Evolutionary conservation across 2,113 vertebrate species (phyloP), one percentile per base, ranked within the genome.

Genomic region (Girardinichthys multiradiatus): DNA sequence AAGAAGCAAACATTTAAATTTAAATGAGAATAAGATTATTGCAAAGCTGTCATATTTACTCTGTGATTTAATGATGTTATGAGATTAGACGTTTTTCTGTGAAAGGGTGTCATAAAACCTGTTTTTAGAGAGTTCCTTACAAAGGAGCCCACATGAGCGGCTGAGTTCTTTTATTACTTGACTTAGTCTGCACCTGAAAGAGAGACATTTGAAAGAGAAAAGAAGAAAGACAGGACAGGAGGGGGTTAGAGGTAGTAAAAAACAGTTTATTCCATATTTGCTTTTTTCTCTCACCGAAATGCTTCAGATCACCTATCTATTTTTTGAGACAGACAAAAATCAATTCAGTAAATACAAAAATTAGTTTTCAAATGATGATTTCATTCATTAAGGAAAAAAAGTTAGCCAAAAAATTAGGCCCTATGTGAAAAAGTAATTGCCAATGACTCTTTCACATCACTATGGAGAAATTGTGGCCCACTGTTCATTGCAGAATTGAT

Each of bases 121-220:
- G 24, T 72, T 76, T 57, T 64, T 42, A 27, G 19, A 45, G 17
- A 45, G 42, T 14, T 45, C 4, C 14, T 61, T 4, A 68, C 57
- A 79, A 45, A 77, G 68, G 61, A 30, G 31, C 33, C 15, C 70
- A n/a, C 37, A 31, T 37, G 13, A 37, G 30, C 33, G 21, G 26
- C 24, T n/a, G n/a, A 71, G 72, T 68, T 80, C 79, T 86, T 90
- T 88, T 68, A 87, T 81, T 48, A 62, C 28, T 2, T 45, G 48
- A 66, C 48, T 67, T 79, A 86, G 71, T 79, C 81, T 76, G 72
- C 4, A 13, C 83, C 75, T 86, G 80, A 91, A 88, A 88, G 76
- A 72, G 57, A 59, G 4, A 10, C 68, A 75, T 78, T 84, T 61
- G 19, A 45, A 45, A 69, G 42, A 81, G 59, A 76, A 29, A 81